Evolutionary conservation across 1,140 invertebrate species (phyloP), one percentile per base, ranked within the genome.

Genomic region (Trypoxylus dichotomus): DNA sequence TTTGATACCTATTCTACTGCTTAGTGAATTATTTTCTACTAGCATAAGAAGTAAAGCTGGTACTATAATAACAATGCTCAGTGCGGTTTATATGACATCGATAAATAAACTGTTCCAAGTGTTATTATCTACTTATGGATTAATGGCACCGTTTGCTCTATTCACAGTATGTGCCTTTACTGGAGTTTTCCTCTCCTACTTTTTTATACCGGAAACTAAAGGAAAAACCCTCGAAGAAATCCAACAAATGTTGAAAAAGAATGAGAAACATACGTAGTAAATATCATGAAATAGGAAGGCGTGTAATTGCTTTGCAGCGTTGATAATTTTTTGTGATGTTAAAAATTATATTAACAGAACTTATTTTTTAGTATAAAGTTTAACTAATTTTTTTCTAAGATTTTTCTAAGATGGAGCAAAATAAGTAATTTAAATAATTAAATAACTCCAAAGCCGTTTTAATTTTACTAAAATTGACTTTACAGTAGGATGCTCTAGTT

Each of bases 131-230:
- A 63, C 87, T 0, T 88, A 97, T 54, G 93, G 94, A 0, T 86
- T 90, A 37, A 89, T 91, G 79, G 92, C 92, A 0, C 91, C 93
- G 0, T 95, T 97, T 86, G 95, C 93, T 91, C 83, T 96, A 58
- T 98, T 95, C 83, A 91, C 92, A 15, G 84, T 88, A 13, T 90
- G 95, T 77, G 94, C 93, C 80, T 82, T 92, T 10, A 43, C 92
- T 5, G 94, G 93, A 19, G 83, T 96, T 41, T 83, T 96, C 47
- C 93, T 97, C 84, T 91, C 95, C 7, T 91, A 93, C 79, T 85
- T 93, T 74, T 93, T 91, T 79, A 93, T 98, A 37, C 96, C 96
- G 15, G 96, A 98, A 86, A 98, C 96, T 71, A 71, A 27, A 29
- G 63, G 63, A 25, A 71, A 71, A 24, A 25, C 63, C 27, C 24